Base-by-base conservation (phyloP, 2,888 invertebrate species). In the Acleris emargana region DNA sequence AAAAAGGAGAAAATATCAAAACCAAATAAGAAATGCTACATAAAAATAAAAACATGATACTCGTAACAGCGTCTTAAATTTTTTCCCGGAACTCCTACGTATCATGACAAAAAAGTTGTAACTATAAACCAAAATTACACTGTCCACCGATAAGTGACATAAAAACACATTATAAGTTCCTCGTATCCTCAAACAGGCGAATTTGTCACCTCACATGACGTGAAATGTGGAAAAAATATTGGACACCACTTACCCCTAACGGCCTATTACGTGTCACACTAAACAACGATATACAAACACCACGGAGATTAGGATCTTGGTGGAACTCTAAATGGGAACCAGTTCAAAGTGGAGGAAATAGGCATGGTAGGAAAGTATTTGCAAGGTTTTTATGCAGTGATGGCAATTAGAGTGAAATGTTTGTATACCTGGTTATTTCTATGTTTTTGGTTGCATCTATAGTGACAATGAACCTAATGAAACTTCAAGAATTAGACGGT, bases 241-340 rank as follows among this genome's bases (percentile, higher is more conserved):
- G 64, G 64, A 64, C 64, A 60, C 59, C 59, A 70, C 67, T 66
- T 67, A 54, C 54, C 69, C 63, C 68, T 72, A 69, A 73, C 71
- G 64, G 69, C 70, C 71, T 71, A 73, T 72, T 69, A 69, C 66
- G 51, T 67, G 68, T 69, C 71, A 67, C 62, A 62, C 64, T 68
- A 69, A 69, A 70, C 67, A 61, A 60, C 67, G 62, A 68, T 71
- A 69, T 67, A 67, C 62, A 59, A 59, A 50, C 54, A 50, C 53
- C 59, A 55, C 32, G 59, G 59, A 70, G 71, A 67, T 68, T 43
- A 55, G 13, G 57, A 57, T 53, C 25, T n/a, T 17, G 22, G 38
- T 51, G 47, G 53, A 64, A 66, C 57, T 32, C 32, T 9, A 32
- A 32, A 32, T 32, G 32, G 32, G 2, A 32, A 42, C 42, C 3